Evolutionary conservation across 2,113 vertebrate species (phyloP), one percentile per base, ranked within the genome.

Genomic region (Stigmatopora argus): DNA sequence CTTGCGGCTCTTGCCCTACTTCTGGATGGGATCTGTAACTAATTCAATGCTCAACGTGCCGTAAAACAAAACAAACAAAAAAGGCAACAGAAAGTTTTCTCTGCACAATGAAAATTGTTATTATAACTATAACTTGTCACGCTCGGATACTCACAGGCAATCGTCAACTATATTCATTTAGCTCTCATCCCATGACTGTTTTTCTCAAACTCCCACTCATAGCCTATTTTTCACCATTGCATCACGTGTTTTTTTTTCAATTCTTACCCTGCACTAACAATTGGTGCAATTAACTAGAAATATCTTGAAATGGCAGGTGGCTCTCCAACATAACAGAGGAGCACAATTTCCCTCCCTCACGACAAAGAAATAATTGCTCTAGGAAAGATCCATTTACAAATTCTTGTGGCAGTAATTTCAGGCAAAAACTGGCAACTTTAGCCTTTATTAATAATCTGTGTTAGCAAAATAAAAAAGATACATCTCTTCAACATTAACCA

Each of bases 211-310:
- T 77, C 66, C 65, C 67, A 81, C 59, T 53, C 53, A 35, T 64
- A 56, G 15, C 38, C 65, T 67, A 19, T 71, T 79, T 75, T 65
- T 66, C 13, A 61, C 59, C 41, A 14, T 61, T 61, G 41, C 23
- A 65, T 14, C 8, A 45, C 67, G 65, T 70, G 18, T 69, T 70
- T 64, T 63, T n/a, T 31, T 23, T 15, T 41, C 18, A 23, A 17
- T 53, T 59, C 4, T 34, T 64, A 23, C 55, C 48, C 23, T 45
- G 67, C 46, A 65, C 1, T 61, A n/a, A 34, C 71, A 71, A 66
- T 65, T 47, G 12, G 74, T 74, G 62, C 75, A 86, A 83, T 85
- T 79, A 83, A 70, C 55, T 61, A 53, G 47, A 75, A 45, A 31
- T 58, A 71, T 41, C 14, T 63, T 44, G 41, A 21, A 23, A 61